A percentile compares a stretch with the other conserved stretches of the same genome.
Evolutionary conservation across 2,797 vertebrate genomes (phyloP).

Genomic region (Tragelaphus eurycerus): DNA sequence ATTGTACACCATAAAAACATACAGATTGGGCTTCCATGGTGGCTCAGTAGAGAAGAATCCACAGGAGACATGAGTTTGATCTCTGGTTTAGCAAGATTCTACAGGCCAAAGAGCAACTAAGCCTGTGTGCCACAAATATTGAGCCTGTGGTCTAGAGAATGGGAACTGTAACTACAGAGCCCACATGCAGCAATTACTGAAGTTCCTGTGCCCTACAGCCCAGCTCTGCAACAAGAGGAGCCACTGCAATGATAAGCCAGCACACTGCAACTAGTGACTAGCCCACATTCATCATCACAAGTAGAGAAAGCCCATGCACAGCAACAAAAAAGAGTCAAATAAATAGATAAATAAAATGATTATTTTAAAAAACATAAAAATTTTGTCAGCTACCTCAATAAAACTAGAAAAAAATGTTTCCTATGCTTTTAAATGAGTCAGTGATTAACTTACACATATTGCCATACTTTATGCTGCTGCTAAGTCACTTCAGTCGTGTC

Average conservation of each 20-base stretch:
- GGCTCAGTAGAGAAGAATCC: neutral
- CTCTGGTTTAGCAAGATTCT: neutral
- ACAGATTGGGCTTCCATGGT: neutral
- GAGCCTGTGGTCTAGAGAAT: neutral
- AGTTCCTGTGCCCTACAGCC: neutral
- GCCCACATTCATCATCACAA: neutral
- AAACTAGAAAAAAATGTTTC: neutral
- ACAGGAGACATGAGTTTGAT: neutral
- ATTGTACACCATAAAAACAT: neutral
- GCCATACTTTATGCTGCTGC: rapidly evolving
- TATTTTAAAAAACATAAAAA: neutral
- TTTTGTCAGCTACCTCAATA: neutral
- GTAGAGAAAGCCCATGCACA: neutral
- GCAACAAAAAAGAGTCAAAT: neutral
- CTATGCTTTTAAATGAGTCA: constrained; percentile 8
- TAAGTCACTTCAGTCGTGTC: no score
- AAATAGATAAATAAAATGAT: neutral
- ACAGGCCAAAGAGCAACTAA: neutral
- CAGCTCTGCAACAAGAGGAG: neutral
- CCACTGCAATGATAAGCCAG: neutral
- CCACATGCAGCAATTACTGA: neutral
- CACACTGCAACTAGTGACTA: neutral
- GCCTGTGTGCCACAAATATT: neutral
- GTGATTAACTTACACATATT: neutral
- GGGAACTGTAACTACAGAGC: neutral